These are phyloP conservation scores for Pterobdella sp. DNA, from an alignment of 2,888 invertebrate species.

Conservation along the genomic window DNA sequence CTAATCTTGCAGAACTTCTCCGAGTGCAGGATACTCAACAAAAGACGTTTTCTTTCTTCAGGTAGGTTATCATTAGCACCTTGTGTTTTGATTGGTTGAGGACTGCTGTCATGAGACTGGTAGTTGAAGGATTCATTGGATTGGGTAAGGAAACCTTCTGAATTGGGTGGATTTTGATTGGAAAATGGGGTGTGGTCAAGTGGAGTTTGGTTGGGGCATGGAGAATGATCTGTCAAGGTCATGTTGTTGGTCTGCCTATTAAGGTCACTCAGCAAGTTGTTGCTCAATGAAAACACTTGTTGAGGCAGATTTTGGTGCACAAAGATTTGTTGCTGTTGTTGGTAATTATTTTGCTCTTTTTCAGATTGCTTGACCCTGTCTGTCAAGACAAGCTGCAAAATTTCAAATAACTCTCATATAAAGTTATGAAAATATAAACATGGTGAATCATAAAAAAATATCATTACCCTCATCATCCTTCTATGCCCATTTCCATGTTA, in stretches of 20 bases:
- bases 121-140: neutral
- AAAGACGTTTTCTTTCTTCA: constrained; percentile 11
- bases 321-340: neutral
- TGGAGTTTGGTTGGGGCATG: neutral
- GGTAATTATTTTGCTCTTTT: neutral
- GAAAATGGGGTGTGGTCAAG: neutral
- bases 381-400: neutral
- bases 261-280: neutral
- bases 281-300: neutral
- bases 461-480: too few relatives aligned
- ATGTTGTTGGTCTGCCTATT: constrained; percentile 5
- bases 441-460: neutral
- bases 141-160: neutral
- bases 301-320: neutral
- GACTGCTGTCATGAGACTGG: neutral
- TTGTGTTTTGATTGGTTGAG: neutral
- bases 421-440: neutral
- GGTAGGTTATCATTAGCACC: neutral
- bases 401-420: neutral
- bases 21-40: constrained; percentile 20
- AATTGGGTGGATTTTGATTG: neutral
- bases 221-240: neutral
- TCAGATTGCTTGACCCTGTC: neutral
- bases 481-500: too few relatives aligned
- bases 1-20: constrained; percentile 22